Base-by-base conservation (phyloP, 2,888 invertebrate genomes). In the Xanthorhoe designata region DNA sequence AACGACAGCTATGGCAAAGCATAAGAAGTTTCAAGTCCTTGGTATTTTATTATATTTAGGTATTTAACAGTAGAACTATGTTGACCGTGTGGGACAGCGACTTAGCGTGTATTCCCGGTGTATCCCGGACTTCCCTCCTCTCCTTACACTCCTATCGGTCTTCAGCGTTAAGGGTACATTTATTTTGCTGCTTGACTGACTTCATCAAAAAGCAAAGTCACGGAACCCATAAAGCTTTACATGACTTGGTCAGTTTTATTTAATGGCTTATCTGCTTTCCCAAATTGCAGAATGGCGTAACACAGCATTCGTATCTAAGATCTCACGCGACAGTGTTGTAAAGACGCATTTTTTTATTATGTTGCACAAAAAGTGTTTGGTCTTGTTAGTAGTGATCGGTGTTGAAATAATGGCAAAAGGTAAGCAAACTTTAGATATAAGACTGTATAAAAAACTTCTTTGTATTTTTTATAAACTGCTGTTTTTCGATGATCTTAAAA, bases 271-370 rank as follows among this genome's bases (percentile, higher is more conserved):
- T 38, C 61, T 61, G 61, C 68, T 67, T 64, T 71, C 61, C 61
- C 54, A 57, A 68, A 45, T 47, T 51, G 53, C 62, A 59, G 51
- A 24, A 9, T 66, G 64, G 64, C 64, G 56, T 60, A 65, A 64
- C 55, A 57, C 60, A 8, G 66, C 74, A 74, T 72, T 74, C 67
- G 54, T 64, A 47, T 59, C 61, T 61, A 47, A 64, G 68, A 58
- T 17, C 47, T 15, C 51, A 29, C 54, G 61, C 45, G 61, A n/a
- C 45, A 49, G 66, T 64, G 35, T 49, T 61, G 61, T 61, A 6
- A 60, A 42, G 18, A 47, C 32, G 32, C 32, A 32, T 32, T 32
- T 15, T 42, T 32, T 35, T 7, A 61, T 29, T 29, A 68, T 68
- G 67, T 61, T 61, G 9, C n/a, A 29, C 13, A 64, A 53, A 64